Evolutionary conservation across 1,140 invertebrate species (phyloP).

Genomic region (Lepidurus packardi): DNA sequence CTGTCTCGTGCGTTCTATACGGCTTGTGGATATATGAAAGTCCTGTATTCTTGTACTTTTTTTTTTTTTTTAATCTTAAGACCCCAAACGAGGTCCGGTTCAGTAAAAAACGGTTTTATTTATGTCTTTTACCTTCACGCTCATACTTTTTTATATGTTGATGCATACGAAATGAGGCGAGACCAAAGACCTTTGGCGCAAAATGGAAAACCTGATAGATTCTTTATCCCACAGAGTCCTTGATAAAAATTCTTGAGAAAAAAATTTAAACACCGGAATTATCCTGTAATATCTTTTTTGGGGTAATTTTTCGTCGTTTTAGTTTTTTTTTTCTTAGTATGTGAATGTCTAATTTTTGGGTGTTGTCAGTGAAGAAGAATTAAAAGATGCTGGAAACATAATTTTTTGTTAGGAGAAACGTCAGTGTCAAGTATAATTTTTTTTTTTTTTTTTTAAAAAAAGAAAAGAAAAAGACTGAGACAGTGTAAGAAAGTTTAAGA

Average conservation of each 20-base stretch:
- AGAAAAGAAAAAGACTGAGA: slow-evolving; percentile 6
- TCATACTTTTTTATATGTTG: slow-evolving; percentile 22
- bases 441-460: no score
- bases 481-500: neutral
- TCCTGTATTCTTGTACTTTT: neutral
- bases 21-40: slow-evolving; percentile 4
- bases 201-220: slow-evolving; percentile 22
- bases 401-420: neutral
- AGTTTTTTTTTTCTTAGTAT: neutral
- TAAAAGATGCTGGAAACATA: neutral
- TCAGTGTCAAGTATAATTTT: slow-evolving; percentile 1
- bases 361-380: neutral
- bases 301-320: no score
- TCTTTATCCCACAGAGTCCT: neutral
- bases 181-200: slow-evolving; percentile 16
- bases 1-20: neutral
- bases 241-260: neutral
- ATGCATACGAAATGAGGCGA: slow-evolving; percentile 18
- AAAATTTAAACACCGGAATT: neutral
- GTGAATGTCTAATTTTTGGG: neutral
- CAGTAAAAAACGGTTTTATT: slow-evolving; percentile 16
- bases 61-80: slow-evolving; percentile 8
- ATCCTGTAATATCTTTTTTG: no score
- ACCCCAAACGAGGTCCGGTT: slow-evolving; percentile 15
- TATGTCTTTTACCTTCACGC: slow-evolving; percentile 21